Conservation (phyloP, 2,113 vertebrate genomes). For the Coptodon bakossiorum region DNA sequence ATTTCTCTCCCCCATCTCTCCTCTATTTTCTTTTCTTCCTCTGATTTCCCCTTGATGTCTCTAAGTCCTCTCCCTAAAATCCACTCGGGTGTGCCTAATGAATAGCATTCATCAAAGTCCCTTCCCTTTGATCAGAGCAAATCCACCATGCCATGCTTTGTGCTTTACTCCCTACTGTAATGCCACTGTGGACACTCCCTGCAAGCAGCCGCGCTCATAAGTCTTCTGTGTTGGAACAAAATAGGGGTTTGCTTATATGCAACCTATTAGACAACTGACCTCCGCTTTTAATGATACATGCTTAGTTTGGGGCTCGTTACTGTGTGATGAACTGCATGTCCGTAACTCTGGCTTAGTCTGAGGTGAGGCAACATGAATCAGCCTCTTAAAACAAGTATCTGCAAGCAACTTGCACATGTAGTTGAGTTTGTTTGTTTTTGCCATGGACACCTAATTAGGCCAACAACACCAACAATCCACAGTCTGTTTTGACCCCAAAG, state of each 20-base stretch:
- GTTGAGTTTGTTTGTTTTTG: background rate
- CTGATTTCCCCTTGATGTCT: conserved; percentile 15
- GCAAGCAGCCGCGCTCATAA: conserved; percentile 3
- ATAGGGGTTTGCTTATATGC: background rate
- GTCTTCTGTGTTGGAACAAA: conserved; percentile 31
- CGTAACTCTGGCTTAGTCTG: background rate
- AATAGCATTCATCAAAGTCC: conserved; percentile 74
- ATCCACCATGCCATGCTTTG: conserved; percentile 29
- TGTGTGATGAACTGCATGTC: conserved; percentile 18
- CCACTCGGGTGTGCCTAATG: conserved; percentile 63
- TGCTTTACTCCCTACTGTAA: conserved; percentile 26
- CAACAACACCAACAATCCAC: conserved; percentile 5
- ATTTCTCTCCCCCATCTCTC: background rate
- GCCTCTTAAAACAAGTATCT: background rate
- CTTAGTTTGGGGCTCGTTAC: conserved; percentile 23
- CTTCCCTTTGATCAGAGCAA: conserved; percentile 63
- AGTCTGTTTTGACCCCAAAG: background rate
- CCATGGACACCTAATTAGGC: conserved; percentile 25
- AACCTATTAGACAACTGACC: conserved; percentile 29
- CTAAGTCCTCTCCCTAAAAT: conserved; percentile 16
- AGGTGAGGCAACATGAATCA: background rate
- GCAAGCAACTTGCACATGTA: background rate
- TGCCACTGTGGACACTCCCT: conserved; percentile 10
- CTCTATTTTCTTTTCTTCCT: background rate
- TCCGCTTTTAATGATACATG: background rate